These are phyloP conservation scores for Thunnus thynnus DNA, from an alignment of 2,113 vertebrate species.

Conservation along the genomic window DNA sequence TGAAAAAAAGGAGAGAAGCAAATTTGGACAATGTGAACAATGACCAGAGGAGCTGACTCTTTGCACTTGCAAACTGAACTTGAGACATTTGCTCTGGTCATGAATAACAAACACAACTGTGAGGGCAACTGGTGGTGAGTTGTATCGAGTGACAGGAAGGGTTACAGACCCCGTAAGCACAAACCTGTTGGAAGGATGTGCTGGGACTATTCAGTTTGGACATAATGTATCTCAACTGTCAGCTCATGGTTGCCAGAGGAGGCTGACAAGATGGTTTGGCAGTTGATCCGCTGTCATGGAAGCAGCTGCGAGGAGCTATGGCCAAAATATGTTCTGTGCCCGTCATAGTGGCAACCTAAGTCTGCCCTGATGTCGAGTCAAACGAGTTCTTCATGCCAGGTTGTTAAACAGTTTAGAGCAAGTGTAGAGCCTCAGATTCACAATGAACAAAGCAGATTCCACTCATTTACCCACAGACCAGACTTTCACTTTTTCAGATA, in stretches of 20 bases:
- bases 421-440: slow-evolving; percentile 17
- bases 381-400: slow-evolving; percentile 14
- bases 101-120: slow-evolving; percentile 25
- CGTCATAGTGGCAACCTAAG: neutral
- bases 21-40: neutral
- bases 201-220: slow-evolving; percentile 13
- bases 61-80: neutral
- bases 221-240: slow-evolving; percentile 43
- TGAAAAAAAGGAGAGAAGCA: neutral
- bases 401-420: neutral
- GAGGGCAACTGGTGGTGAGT: slow-evolving; percentile 37
- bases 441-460: slow-evolving; percentile 29
- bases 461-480: slow-evolving; percentile 29
- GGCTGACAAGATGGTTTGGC: slow-evolving; percentile 15
- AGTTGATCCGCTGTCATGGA: slow-evolving; percentile 39
- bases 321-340: slow-evolving; percentile 48
- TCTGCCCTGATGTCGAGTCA: slow-evolving; percentile 18
- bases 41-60: neutral
- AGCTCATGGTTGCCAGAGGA: slow-evolving; percentile 22
- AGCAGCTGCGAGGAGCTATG: slow-evolving; percentile 49
- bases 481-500: slow-evolving; percentile 39
- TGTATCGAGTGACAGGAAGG: slow-evolving; percentile 32
- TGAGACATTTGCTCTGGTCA: slow-evolving; percentile 7
- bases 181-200: slow-evolving; percentile 25
- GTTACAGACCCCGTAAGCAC: neutral